Evolutionary conservation across 1,140 invertebrate species (phyloP), one percentile per base, ranked within the genome.

Genomic region (Drosophila ogumai): DNA sequence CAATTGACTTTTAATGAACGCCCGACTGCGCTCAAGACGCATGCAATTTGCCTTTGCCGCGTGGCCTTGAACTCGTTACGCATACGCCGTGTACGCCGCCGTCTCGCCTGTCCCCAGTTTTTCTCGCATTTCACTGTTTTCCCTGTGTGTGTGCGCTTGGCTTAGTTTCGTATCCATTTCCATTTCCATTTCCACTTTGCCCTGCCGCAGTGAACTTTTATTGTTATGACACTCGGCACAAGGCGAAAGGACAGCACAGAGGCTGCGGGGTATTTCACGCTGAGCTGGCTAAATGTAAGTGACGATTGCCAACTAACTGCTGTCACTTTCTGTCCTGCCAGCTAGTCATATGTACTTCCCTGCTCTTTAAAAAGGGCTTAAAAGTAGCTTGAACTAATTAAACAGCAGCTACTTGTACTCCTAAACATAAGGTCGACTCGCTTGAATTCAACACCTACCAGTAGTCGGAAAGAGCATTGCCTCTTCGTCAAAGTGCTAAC

Each of bases 11-110:
- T 85, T 86, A 79, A 79, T 75, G 58, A 79, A 68, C 28, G 81
- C 64, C 68, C 58, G 55, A 65, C 76, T 73, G 66, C 73, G 50
- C 60, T 55, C 69, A 74, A 68, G 78, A 43, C 49, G 69, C 65
- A 67, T 69, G 79, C 58, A 87, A 55, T 68, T 73, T 88, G 46
- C 46, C 43, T 3, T 54, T 36, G 52, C 19, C 4, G 46, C 44
- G 61, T 75, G 63, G 75, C 82, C 85, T 88, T 88, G 80, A 80
- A 81, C 84, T 87, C 80, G 82, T 88, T 87, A 87, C 76, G 80
- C 64, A 90, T 80, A 84, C 85, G 80, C 68, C 76, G 59, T 79
- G 31, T 44, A 38, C 17, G 43, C 36, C 36, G 22, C 43, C 43
- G 31, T 28, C 54, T 40, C 22, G 49, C 13, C 58, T 17, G 32